Conservation (phyloP, 37 sponge, comb jelly and placozoan species). For the Spongia lamella region DNA sequence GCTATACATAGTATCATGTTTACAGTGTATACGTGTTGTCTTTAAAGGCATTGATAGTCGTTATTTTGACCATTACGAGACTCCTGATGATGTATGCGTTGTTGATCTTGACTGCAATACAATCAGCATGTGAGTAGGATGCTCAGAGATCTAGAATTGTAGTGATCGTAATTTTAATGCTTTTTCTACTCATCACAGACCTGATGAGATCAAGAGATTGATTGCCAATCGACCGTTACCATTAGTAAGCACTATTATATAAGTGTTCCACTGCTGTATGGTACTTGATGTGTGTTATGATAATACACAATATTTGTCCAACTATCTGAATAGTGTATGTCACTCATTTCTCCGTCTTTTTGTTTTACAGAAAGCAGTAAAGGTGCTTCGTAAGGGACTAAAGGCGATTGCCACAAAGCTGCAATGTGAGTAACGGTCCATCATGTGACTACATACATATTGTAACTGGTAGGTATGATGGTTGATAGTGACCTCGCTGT, state of each 20-base stretch:
- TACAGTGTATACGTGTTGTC: background rate
- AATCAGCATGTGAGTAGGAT: conserved; percentile 65
- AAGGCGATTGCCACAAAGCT: conserved; percentile 29
- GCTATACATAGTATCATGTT: background rate
- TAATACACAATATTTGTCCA: too few species aligned
- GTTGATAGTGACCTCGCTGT: conserved; percentile 76
- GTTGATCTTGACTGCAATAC: conserved; percentile 74
- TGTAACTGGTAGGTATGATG: conserved; percentile 26
- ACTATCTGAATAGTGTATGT: too few species aligned
- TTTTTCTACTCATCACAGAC: conserved; percentile 18
- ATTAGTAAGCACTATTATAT: background rate
- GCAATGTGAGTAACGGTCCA: conserved; percentile 14
- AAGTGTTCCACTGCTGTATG: background rate
- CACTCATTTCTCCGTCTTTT: background rate
- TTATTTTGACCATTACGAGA: conserved; percentile 66
- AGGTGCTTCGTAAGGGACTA: conserved; percentile 27
- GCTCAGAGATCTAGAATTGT: background rate
- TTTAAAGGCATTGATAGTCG: conserved; percentile 79
- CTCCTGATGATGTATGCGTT: conserved; percentile 68
- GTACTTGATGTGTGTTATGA: too few species aligned
- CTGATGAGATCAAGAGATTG: conserved; percentile 34
- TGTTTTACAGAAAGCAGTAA: conserved; percentile 17
- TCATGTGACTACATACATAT: background rate
- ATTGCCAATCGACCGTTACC: conserved; percentile 36
- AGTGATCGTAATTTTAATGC: too few species aligned